These are phyloP conservation scores for Exocentrus adspersus DNA, from an alignment of 2,888 invertebrate genomes.

Conservation along the genomic window DNA sequence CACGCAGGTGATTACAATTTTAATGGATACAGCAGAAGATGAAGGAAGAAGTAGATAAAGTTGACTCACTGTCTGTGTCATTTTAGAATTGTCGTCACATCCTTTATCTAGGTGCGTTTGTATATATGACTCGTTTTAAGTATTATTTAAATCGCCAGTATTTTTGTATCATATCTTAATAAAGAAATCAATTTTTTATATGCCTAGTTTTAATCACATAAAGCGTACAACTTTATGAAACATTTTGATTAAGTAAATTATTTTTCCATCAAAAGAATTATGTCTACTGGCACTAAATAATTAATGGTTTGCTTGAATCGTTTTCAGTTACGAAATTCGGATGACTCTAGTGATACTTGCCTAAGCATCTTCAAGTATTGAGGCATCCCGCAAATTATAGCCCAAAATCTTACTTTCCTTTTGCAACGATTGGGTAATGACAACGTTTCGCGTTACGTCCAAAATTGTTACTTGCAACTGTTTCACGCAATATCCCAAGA, in stretches of 20 bases:
- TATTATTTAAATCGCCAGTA: conserved; percentile 19
- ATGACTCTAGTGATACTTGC: neutral
- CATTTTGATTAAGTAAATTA: neutral
- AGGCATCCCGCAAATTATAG: neutral
- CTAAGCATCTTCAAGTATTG: neutral
- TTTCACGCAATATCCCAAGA: conserved; percentile 4
- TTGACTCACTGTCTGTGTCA: too few relatives aligned
- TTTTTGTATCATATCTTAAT: conserved; percentile 26
- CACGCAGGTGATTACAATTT: conserved; percentile 32
- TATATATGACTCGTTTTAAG: conserved; percentile 22
- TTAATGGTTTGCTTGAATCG: too few relatives aligned
- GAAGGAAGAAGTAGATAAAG: conserved; percentile 38
- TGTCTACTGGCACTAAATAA: too few relatives aligned
- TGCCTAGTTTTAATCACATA: too few relatives aligned
- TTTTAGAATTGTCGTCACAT: too few relatives aligned
- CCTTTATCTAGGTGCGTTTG: conserved; percentile 8
- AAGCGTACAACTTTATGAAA: too few relatives aligned
- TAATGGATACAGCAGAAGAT: conserved; percentile 30
- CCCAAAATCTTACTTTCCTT: conserved; percentile 9
- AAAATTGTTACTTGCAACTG: conserved; percentile 5
- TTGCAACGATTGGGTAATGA: neutral
- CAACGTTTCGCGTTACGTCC: neutral
- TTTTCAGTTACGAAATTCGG: too few relatives aligned
- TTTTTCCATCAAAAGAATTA: too few relatives aligned
- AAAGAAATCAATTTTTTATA: too few relatives aligned